Evolutionary conservation across 2,888 invertebrate species (phyloP).

Genomic region (Drepana falcataria): DNA sequence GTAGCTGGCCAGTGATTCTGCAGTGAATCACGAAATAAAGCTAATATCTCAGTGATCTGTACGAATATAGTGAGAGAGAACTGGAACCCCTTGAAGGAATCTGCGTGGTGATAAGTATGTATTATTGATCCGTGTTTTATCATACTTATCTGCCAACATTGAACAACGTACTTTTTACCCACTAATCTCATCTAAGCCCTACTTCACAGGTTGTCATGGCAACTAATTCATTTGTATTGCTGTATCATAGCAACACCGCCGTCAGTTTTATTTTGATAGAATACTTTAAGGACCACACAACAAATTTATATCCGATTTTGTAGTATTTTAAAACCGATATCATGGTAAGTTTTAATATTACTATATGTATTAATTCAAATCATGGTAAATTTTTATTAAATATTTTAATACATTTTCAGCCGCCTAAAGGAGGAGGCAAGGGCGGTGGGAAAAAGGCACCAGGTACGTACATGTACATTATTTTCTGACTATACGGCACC

Average conservation of each 20-base stretch:
- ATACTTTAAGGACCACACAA: not conserved
- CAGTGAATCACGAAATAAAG: too few relatives aligned
- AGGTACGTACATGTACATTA: constrained; percentile 29
- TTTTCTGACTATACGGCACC: too few relatives aligned
- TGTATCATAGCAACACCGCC: not conserved
- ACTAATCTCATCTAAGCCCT: not conserved
- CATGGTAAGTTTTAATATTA: not conserved
- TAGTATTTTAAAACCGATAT: not conserved
- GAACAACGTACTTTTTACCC: too few relatives aligned
- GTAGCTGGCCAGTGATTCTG: too few relatives aligned
- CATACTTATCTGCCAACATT: too few relatives aligned
- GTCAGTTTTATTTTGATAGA: constrained; percentile 10
- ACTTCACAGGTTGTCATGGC: constrained; percentile 12
- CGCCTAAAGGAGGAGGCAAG: constrained; percentile 57
- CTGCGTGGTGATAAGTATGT: too few relatives aligned
- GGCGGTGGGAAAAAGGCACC: constrained; percentile 55
- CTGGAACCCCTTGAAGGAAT: too few relatives aligned
- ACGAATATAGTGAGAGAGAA: too few relatives aligned
- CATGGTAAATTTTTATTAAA: constrained; percentile 6
- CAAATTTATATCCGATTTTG: not conserved
- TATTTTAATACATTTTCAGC: constrained; percentile 36
- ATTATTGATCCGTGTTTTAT: too few relatives aligned
- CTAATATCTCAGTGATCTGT: too few relatives aligned
- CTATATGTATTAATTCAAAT: not conserved
- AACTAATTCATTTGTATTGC: constrained; percentile 14